Conservation (phyloP, 2,888 invertebrate genomes). For the Tricholauxania praeusta region DNA sequence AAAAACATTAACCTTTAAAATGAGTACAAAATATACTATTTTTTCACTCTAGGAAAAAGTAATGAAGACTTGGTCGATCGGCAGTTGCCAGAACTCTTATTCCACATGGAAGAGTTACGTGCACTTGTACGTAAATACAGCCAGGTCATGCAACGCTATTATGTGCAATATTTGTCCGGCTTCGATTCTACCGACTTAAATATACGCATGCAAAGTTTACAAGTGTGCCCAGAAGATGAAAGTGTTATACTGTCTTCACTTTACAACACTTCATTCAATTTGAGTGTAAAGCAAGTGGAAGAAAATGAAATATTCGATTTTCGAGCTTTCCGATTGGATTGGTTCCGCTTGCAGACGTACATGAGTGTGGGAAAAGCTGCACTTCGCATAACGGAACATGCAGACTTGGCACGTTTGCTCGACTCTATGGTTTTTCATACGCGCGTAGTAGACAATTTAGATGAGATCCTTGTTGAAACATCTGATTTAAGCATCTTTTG, state of each 20-base stretch:
- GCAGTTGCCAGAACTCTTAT: constrained; percentile 95
- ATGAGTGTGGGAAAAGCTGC: constrained; percentile 88
- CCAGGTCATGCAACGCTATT: constrained; percentile 97
- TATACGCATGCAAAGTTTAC: constrained; percentile 84
- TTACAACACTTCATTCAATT: constrained; percentile 86
- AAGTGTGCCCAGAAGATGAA: constrained; percentile 93
- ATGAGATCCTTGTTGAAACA: constrained; percentile 96
- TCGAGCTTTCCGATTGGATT: constrained; percentile 93
- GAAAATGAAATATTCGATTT: constrained; percentile 97
- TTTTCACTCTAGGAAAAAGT: constrained; percentile 66
- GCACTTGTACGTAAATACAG: constrained; percentile 95
- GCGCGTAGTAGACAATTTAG: constrained; percentile 97
- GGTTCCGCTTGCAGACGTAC: constrained; percentile 96
- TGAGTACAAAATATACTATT: neutral
- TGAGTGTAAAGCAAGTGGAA: constrained; percentile 95
- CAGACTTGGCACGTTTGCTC: constrained; percentile 89
- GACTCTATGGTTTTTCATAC: constrained; percentile 98
- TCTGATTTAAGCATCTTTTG: constrained; percentile 98
- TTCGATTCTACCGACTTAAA: constrained; percentile 95
- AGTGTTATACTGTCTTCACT: constrained; percentile 93
- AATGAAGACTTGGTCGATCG: constrained; percentile 95
- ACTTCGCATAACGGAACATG: constrained; percentile 83
- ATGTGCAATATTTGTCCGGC: constrained; percentile 95
- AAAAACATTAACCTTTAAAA: neutral
- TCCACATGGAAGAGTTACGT: constrained; percentile 97